phyloP scores from a whole-genome alignment of 2,113 vertebrate species.

The Erinaceus europaeus region DNA sequence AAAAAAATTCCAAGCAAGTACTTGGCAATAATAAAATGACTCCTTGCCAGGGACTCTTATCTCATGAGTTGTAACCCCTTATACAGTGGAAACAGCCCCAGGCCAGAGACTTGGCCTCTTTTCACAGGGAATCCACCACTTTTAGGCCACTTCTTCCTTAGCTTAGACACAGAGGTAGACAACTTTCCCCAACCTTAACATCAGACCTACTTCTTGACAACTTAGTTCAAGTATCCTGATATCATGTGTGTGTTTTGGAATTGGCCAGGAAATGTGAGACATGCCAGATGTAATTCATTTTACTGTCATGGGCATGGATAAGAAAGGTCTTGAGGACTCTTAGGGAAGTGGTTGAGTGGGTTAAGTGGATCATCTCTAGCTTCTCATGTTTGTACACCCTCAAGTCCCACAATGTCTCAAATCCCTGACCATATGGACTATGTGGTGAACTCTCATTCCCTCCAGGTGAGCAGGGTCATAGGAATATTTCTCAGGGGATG shows the following conservation, averaged over 20 bases:
- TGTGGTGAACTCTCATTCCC: neutral
- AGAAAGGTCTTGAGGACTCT: neutral
- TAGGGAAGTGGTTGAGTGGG: neutral
- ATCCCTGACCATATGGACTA: neutral
- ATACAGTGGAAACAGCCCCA: neutral
- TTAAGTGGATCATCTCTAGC: no score
- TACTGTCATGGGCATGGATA: neutral
- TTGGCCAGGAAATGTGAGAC: neutral
- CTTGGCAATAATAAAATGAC: neutral
- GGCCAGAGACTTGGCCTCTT: neutral
- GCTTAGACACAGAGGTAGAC: neutral
- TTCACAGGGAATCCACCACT: neutral
- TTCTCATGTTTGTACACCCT: no score
- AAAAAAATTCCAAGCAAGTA: neutral
- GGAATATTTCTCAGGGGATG: neutral
- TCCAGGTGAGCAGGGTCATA: neutral
- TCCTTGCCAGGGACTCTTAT: neutral
- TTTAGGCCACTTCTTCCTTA: constrained; percentile 5
- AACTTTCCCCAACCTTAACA: neutral
- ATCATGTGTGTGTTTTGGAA: neutral
- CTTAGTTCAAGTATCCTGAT: neutral
- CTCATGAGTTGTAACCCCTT: neutral
- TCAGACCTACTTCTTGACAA: neutral
- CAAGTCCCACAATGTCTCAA: neutral
- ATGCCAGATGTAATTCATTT: neutral